These are phyloP conservation scores for Cyprinodon variegatus DNA, from an alignment of 2,113 vertebrate species.

Conservation along the genomic window DNA sequence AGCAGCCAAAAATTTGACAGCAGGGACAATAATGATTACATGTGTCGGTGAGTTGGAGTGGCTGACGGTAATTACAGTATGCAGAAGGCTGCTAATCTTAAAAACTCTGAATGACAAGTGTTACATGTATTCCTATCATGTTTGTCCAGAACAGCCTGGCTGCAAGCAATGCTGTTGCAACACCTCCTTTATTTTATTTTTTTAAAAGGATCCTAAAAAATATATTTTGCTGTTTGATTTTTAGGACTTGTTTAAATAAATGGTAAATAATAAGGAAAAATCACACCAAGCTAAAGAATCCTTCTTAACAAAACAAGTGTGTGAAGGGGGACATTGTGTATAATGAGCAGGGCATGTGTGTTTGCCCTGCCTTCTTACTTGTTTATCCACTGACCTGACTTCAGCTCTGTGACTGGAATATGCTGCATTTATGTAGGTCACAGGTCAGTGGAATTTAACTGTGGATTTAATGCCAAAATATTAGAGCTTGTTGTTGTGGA, in stretches of 20 bases:
- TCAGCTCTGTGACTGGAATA: constrained; percentile 26
- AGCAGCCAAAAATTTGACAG: constrained; percentile 2
- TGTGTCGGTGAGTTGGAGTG: constrained; percentile 39
- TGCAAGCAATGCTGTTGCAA: constrained; percentile 3
- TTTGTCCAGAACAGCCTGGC: constrained; percentile 7
- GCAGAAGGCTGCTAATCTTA: constrained; percentile 6
- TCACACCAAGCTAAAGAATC: not conserved
- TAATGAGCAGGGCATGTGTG: constrained; percentile 7
- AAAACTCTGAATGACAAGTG: constrained; percentile 17
- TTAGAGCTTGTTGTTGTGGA: not conserved
- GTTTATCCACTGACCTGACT: constrained; percentile 49
- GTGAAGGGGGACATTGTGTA: not conserved
- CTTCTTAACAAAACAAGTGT: not conserved
- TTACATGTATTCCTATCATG: constrained; percentile 26
- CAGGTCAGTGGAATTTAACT: constrained; percentile 45
- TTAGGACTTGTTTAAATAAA: not conserved
- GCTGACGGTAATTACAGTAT: constrained; percentile 51
- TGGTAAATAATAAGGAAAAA: not conserved
- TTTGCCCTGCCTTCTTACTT: constrained; percentile 6
- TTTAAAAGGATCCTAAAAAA: not conserved
- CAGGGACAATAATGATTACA: constrained; percentile 32
- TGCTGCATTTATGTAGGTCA: constrained; percentile 34
- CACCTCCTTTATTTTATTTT: not conserved
- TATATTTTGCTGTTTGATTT: not conserved
- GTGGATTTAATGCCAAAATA: constrained; percentile 49